Percentiles rank a stretch among this genome's conserved stretches.
phyloP scores from a whole-genome alignment of 2,113 vertebrate genomes.

The Hyla sarda region DNA sequence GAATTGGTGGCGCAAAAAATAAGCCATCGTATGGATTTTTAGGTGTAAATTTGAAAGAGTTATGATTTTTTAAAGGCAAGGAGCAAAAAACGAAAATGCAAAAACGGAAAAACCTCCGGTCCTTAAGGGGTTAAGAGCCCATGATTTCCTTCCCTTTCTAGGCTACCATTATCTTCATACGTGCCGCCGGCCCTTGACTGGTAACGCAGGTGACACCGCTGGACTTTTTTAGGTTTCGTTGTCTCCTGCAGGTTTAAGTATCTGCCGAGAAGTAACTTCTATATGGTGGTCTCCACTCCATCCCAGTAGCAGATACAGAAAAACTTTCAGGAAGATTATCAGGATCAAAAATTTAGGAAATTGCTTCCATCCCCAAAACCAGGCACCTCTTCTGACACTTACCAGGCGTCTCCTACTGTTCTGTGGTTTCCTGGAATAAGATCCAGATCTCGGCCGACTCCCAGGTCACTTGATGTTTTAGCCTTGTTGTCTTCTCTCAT shows the following conservation, averaged over 20 bases:
- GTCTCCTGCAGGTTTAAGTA: neutral
- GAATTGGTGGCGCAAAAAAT: no score
- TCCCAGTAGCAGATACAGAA: neutral
- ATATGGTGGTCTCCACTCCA: neutral
- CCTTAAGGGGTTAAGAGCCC: no score
- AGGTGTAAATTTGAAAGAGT: no score
- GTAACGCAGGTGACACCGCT: neutral
- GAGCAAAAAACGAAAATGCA: no score
- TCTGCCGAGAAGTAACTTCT: neutral
- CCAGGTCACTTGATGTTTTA: neutral
- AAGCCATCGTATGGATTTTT: no score
- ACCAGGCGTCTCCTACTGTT: constrained; percentile 40
- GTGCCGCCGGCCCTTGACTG: neutral
- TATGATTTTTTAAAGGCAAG: no score
- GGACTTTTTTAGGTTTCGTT: neutral
- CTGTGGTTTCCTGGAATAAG: constrained; percentile 21
- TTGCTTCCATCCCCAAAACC: constrained; percentile 2
- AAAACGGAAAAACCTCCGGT: no score
- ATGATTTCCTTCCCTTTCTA: no score
- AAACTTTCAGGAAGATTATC: neutral
- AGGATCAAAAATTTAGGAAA: constrained; percentile 36
- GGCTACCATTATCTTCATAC: no score
- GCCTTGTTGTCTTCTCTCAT: neutral
- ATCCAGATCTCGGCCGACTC: neutral
- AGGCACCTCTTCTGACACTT: constrained; percentile 29